These are phyloP conservation scores for Papilio elwesi DNA, from an alignment of 2,888 invertebrate genomes.

Conservation along the genomic window DNA sequence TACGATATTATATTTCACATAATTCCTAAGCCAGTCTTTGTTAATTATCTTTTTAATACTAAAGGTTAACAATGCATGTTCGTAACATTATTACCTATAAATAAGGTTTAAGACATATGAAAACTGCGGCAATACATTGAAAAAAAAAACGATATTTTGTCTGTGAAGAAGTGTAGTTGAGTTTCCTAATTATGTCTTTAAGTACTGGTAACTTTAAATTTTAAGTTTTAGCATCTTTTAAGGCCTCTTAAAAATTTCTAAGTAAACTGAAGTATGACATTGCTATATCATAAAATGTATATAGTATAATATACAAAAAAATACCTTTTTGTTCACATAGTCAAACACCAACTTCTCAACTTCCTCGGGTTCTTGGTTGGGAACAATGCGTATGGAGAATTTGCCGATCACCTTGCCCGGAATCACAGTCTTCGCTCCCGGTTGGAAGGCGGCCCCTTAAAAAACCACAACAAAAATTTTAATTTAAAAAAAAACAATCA, in stretches of 20 bases:
- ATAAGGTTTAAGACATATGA: too few species aligned
- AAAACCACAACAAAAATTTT: background rate
- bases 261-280: too few species aligned
- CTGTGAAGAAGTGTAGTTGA: too few species aligned
- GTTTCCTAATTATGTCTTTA: too few species aligned
- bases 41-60: too few species aligned
- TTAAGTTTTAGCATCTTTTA: too few species aligned
- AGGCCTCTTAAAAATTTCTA: too few species aligned
- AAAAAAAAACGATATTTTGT: too few species aligned
- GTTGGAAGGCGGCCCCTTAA: conserved; percentile 92
- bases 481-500: conserved; percentile 13
- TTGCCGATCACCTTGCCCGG: conserved; percentile 97
- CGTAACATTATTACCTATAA: too few species aligned
- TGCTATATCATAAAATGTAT: background rate
- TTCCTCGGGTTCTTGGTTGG: conserved; percentile 93
- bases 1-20: background rate
- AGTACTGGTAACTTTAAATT: too few species aligned
- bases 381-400: conserved; percentile 98
- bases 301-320: background rate
- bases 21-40: too few species aligned
- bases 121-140: too few species aligned
- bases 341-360: conserved; percentile 91
- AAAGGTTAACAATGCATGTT: background rate
- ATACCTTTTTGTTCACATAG: conserved; percentile 88
- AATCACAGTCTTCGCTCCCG: conserved; percentile 98